Evolutionary conservation across 2,888 invertebrate species (phyloP), one percentile per base, ranked within the genome.

Genomic region (Apamea epomidion): DNA sequence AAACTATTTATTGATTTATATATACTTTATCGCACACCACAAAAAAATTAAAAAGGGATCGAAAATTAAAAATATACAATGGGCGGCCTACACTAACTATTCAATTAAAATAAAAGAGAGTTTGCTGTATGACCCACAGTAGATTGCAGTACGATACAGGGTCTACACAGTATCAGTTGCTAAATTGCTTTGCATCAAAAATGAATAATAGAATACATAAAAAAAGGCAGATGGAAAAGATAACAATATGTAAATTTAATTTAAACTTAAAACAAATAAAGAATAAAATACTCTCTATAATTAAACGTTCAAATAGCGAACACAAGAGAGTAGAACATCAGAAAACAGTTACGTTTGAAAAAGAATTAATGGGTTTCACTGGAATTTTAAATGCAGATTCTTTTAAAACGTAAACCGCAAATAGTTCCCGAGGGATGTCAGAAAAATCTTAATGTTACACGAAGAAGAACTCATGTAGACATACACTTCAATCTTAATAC

Each of bases 331-430:
- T n/a, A 32, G 58, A 72, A 29, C 62, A 62, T 82, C 68, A 64
- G 51, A 78, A 82, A 80, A 73, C 32, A 12, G 62, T 70, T 51
- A 76, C 62, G 62, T 78, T 78, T 73, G 73, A 71, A 83, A 72
- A 67, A 78, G 75, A 78, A 78, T 67, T 67, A 86, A 86, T 81
- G 71, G 78, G 60, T 76, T 87, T 72, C 70, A 48, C 74, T 65
- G n/a, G 76, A 84, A 74, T 81, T 85, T 77, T 72, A 80, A 88
- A 88, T 80, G 83, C 67, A 80, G 65, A 79, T 76, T 83, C 76
- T 77, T 83, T 80, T 78, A 72, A 73, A 80, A 76, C 14, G 80
- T 69, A 62, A 80, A 69, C 68, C 48, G 77, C 71, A 68, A 80
- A 80, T 82, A 69, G 72, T 78, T 76, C 74, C n/a, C 74, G 18